Evolutionary conservation across 2,797 vertebrate genomes (phyloP).

Genomic region (Danio tinwini): DNA sequence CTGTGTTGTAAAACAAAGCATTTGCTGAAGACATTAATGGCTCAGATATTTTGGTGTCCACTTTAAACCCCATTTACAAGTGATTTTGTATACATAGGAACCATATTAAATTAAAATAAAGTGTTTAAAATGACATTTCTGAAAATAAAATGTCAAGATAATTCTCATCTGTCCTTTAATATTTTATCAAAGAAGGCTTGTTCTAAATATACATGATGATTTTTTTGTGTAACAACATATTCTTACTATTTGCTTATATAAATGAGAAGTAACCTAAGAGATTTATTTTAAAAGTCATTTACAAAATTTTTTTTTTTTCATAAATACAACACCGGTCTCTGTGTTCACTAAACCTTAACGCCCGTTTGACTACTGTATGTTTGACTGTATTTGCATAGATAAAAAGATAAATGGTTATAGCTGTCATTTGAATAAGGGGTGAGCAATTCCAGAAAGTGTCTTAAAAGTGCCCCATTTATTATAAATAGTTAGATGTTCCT

Average conservation of each 20-base stretch:
- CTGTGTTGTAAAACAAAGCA: not conserved
- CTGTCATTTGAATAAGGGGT: conserved; percentile 21
- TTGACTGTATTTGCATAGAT: conserved; percentile 29
- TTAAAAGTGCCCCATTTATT: not conserved
- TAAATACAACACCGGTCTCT: not conserved
- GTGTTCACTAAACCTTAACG: not conserved
- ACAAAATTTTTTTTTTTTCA: not conserved
- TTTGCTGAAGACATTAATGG: not conserved
- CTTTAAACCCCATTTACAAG: no score
- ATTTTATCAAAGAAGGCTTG: no score
- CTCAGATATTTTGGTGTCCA: no score
- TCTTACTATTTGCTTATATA: no score
- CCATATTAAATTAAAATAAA: no score
- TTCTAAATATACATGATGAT: no score
- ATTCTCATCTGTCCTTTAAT: no score
- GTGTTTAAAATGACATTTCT: not conserved
- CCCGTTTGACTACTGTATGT: no score
- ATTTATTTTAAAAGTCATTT: not conserved
- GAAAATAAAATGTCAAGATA: not conserved
- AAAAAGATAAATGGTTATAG: not conserved
- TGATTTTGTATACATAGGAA: no score
- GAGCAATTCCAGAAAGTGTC: conserved; percentile 9
- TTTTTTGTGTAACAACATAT: no score
- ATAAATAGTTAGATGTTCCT: no score
- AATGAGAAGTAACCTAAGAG: not conserved